phyloP scores from a whole-genome alignment of 2,888 invertebrate genomes.

The Rhaphigaster nebulosa region DNA sequence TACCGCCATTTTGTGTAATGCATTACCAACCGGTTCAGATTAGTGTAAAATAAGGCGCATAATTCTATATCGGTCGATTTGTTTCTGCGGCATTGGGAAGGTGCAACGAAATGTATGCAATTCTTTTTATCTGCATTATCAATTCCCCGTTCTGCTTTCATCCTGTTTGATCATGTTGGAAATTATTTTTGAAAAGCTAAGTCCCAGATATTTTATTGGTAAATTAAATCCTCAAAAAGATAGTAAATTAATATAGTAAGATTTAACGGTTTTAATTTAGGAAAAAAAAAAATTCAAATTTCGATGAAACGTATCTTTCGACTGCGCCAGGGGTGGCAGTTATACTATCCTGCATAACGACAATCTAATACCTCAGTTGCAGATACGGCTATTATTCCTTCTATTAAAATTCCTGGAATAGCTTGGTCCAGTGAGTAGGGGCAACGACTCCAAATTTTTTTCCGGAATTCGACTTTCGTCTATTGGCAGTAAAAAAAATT shows the following conservation, averaged over 20 bases:
- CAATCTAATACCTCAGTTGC: too few relatives aligned
- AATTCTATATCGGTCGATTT: slow-evolving; percentile 5
- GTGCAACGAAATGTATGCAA: slow-evolving; percentile 35
- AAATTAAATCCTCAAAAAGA: background rate
- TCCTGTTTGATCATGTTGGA: background rate
- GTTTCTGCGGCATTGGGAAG: background rate
- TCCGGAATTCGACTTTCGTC: too few relatives aligned
- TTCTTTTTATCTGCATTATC: background rate
- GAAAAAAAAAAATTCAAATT: too few relatives aligned
- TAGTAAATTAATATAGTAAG: background rate
- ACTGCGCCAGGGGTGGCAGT: background rate
- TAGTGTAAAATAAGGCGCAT: slow-evolving; percentile 40
- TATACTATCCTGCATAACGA: background rate
- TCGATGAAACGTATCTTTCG: too few relatives aligned
- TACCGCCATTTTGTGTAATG: slow-evolving; percentile 3
- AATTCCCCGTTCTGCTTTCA: background rate
- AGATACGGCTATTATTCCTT: too few relatives aligned
- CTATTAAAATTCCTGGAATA: too few relatives aligned
- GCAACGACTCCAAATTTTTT: too few relatives aligned
- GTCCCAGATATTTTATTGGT: background rate
- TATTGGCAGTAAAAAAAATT: too few relatives aligned
- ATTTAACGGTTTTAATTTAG: background rate
- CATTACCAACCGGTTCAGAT: background rate
- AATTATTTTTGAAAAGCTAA: background rate
- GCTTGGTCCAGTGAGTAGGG: too few relatives aligned